phyloP scores from a whole-genome alignment of 2,797 vertebrate genomes.

The Hydrolagus colliei region DNA sequence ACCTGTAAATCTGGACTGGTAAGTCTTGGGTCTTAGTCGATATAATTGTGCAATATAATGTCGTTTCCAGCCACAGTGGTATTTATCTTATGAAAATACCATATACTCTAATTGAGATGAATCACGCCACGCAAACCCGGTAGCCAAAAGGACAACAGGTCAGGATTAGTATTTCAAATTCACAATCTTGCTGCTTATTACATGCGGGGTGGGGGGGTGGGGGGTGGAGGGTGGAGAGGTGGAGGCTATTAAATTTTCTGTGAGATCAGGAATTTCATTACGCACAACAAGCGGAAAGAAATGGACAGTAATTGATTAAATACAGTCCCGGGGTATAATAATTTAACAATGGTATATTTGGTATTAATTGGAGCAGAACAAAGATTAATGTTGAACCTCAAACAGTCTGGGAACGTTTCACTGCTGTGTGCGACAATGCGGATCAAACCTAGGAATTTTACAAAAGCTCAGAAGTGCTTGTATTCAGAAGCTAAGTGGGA shows the following conservation, averaged over 20 bases:
- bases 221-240: too few relatives aligned
- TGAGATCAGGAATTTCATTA: not conserved
- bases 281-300: not conserved
- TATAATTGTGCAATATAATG: too few relatives aligned
- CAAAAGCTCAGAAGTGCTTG: too few relatives aligned
- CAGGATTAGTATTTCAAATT: not conserved
- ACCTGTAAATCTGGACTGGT: too few relatives aligned
- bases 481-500: not conserved
- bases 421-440: too few relatives aligned
- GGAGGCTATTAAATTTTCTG: slow-evolving; percentile 13
- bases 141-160: not conserved
- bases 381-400: too few relatives aligned
- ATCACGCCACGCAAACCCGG: slow-evolving; percentile 1
- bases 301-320: slow-evolving; percentile 16
- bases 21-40: too few relatives aligned
- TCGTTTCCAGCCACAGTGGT: not conserved
- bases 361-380: not conserved
- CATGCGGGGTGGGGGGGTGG: not conserved
- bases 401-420: not conserved
- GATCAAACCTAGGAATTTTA: not conserved
- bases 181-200: slow-evolving; percentile 20
- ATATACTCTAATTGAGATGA: not conserved
- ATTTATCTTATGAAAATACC: not conserved
- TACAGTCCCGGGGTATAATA: not conserved
- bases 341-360: slow-evolving; percentile 14